Evolutionary conservation across 1,140 invertebrate genomes (phyloP).

Genomic region (Tenebrio molitor): DNA sequence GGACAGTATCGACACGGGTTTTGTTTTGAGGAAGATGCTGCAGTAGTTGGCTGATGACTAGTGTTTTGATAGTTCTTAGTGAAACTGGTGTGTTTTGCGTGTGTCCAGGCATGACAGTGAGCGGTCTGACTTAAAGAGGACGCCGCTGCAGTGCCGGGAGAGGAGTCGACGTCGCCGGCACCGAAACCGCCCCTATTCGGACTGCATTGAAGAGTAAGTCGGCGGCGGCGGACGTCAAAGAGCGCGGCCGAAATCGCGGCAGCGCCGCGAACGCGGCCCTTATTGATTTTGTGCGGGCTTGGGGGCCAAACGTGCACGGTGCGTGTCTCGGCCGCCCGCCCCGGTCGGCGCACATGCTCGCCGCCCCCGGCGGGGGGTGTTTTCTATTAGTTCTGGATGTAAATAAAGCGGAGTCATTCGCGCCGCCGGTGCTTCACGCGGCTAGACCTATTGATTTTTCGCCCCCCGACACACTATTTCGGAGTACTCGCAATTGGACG

Average conservation of each 20-base stretch:
- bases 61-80: constrained; percentile 23
- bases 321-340: neutral
- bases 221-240: no score
- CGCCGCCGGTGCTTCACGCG: no score
- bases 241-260: constrained; percentile 14
- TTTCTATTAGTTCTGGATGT: constrained; percentile 3
- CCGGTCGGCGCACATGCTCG: neutral
- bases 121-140: constrained; percentile 20
- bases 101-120: constrained; percentile 41
- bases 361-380: neutral
- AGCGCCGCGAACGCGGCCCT: constrained; percentile 36
- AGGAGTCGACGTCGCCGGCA: neutral
- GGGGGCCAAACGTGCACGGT: constrained; percentile 11
- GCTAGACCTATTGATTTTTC: no score
- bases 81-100: constrained; percentile 15
- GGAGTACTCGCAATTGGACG: no score
- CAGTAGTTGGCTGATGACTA: constrained; percentile 25
- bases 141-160: neutral
- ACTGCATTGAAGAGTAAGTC: no score
- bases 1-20: constrained; percentile 52
- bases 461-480: no score
- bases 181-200: neutral
- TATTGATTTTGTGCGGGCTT: constrained; percentile 45
- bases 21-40: constrained; percentile 47
- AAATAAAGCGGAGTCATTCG: no score